Evolutionary conservation across 2,888 invertebrate species (phyloP), one percentile per base, ranked within the genome.

Genomic region (Sisyra terminalis): DNA sequence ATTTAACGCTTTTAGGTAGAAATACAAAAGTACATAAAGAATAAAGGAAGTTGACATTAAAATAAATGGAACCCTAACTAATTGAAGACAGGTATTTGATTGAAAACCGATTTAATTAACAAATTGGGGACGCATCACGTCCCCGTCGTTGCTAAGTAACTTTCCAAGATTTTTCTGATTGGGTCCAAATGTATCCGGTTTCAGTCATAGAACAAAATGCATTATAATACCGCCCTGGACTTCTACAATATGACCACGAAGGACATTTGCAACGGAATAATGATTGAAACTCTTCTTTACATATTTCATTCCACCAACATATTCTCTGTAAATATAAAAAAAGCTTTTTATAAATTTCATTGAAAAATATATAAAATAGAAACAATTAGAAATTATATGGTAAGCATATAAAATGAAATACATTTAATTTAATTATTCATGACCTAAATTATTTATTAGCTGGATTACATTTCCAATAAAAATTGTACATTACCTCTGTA

Each of bases 301-400:
- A 90, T 13, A 87, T 78, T 67, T 90, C 89, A 60, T 88, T 89
- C 84, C 87, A 88, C 86, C 87, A 89, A 61, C 89, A 89, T 40
- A 84, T 87, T 58, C 89, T 75, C 89, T 88, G 59, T 40, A 67
- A 65, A 46, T 40, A 45, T 15, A 42, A 43, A 40, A 40, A 4
- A 11, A 13, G 9, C 7, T 9, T 30, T 9, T 30, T 3, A 18
- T 14, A 3, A n/a, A n/a, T 39, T 29, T 34, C n/a, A 40, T 10
- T 13, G 29, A 36, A 36, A 8, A 2, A 4, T 16, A 14, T 2
- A 13, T n/a, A 7, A 2, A 13, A 10, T 15, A 15, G 4, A 14
- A 5, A 10, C 35, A 35, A n/a, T 13, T 13, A 8, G 7, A 30
- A 1, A 24, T 11, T 10, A 14, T 15, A 39, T 34, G 13, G 13